A percentile compares a stretch with the other conserved stretches of the same genome.
phyloP scores from a whole-genome alignment of 2,797 vertebrate genomes.

The Falco novaeseelandiae region DNA sequence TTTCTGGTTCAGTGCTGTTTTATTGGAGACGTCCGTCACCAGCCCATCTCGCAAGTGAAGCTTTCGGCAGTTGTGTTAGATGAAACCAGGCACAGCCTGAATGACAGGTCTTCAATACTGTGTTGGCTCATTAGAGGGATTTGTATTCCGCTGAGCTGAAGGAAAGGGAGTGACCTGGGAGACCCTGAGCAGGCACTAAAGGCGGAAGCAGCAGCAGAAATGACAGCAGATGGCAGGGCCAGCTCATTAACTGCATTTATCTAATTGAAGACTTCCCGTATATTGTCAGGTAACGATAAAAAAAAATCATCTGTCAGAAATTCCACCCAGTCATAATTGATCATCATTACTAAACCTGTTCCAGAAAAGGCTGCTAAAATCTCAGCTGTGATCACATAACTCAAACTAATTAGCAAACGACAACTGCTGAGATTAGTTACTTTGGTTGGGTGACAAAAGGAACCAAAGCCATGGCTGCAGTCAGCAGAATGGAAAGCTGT shows the following conservation, averaged over 20 bases:
- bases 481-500: background rate
- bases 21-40: background rate
- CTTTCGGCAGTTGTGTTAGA: background rate
- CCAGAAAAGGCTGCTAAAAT: slow-evolving; percentile 50
- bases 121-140: background rate
- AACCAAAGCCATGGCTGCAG: background rate
- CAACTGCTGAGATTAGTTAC: slow-evolving; percentile 5
- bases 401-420: slow-evolving; percentile 54
- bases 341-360: slow-evolving; percentile 66
- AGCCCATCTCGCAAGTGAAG: background rate
- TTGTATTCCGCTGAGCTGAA: slow-evolving; percentile 19
- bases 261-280: slow-evolving; percentile 62
- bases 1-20: background rate
- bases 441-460: background rate
- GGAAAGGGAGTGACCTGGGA: slow-evolving; percentile 13
- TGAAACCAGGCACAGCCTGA: slow-evolving; percentile 1
- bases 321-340: slow-evolving; percentile 69
- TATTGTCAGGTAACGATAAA: slow-evolving; percentile 56
- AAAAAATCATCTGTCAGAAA: slow-evolving; percentile 57
- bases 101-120: background rate
- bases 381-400: background rate
- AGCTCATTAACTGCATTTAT: slow-evolving; percentile 65
- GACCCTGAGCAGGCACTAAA: slow-evolving; percentile 16
- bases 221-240: slow-evolving; percentile 73
- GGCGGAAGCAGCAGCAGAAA: slow-evolving; percentile 11